Evolutionary conservation across 2,113 vertebrate species (phyloP).

Genomic region (Pelusios castaneus): DNA sequence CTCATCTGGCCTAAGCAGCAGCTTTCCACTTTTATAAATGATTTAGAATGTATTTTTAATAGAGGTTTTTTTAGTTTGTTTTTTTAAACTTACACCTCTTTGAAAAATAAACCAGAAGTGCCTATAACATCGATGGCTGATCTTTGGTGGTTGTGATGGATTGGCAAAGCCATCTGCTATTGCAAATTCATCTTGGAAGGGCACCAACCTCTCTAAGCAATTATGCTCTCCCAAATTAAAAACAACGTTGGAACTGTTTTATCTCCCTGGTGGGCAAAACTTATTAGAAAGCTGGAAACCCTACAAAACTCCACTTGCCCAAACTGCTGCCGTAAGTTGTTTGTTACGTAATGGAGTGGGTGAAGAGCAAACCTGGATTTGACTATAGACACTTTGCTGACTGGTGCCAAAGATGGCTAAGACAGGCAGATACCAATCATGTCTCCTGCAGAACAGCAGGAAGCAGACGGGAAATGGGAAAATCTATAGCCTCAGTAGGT

Average conservation of each 20-base stretch:
- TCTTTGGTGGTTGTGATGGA: neutral
- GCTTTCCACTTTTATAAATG: neutral
- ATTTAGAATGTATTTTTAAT: neutral
- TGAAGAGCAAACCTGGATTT: rapidly evolving
- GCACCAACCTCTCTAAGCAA: neutral
- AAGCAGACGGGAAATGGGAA: neutral
- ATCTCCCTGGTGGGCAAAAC: neutral
- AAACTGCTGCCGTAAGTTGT: neutral
- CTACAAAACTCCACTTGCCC: rapidly evolving
- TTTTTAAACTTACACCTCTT: neutral
- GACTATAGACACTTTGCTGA: neutral
- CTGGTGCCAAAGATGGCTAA: neutral
- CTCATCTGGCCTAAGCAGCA: neutral
- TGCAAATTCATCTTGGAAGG: neutral
- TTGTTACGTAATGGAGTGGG: neutral
- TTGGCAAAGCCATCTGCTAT: rapidly evolving
- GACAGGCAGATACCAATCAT: neutral
- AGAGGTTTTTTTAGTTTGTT: neutral
- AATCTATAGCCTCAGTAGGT: neutral
- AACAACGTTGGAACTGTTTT: neutral
- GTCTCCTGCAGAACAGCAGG: neutral
- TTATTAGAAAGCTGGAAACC: neutral
- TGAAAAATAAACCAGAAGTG: neutral
- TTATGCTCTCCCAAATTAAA: neutral
- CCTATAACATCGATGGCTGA: neutral